These are phyloP conservation scores for Neodiprion pinetum DNA, from an alignment of 1,140 invertebrate genomes.

Conservation along the genomic window DNA sequence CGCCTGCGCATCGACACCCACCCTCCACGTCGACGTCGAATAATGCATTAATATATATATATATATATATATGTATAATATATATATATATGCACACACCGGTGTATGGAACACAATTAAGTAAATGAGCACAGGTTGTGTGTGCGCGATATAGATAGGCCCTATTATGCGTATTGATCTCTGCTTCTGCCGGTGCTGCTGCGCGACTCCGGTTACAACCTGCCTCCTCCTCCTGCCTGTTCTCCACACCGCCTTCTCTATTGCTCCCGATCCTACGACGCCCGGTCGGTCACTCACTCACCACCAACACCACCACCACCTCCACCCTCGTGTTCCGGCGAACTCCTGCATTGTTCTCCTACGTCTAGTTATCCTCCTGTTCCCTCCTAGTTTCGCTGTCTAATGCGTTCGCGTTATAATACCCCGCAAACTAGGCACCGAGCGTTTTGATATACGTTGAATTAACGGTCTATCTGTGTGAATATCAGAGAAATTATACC, in stretches of 20 bases:
- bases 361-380: neutral
- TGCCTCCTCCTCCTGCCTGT: constrained; percentile 25
- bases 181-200: constrained; percentile 43
- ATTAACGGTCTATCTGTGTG: too few relatives aligned
- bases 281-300: neutral
- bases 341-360: too few relatives aligned
- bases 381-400: neutral
- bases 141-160: constrained; percentile 57
- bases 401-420: constrained; percentile 31
- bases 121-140: constrained; percentile 61
- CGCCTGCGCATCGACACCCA: neutral
- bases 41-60: too few relatives aligned
- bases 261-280: constrained; percentile 9
- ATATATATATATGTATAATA: neutral
- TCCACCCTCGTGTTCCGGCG: neutral
- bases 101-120: constrained; percentile 61
- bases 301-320: too few relatives aligned
- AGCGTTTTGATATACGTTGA: too few relatives aligned
- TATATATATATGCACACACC: neutral
- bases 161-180: constrained; percentile 64
- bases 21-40: neutral
- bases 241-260: constrained; percentile 16
- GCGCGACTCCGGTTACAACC: constrained; percentile 14
- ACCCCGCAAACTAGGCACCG: too few relatives aligned
- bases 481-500: too few relatives aligned